Evolutionary conservation across 2,113 vertebrate species (phyloP).

Genomic region (Thalassarche chlororhynchos): DNA sequence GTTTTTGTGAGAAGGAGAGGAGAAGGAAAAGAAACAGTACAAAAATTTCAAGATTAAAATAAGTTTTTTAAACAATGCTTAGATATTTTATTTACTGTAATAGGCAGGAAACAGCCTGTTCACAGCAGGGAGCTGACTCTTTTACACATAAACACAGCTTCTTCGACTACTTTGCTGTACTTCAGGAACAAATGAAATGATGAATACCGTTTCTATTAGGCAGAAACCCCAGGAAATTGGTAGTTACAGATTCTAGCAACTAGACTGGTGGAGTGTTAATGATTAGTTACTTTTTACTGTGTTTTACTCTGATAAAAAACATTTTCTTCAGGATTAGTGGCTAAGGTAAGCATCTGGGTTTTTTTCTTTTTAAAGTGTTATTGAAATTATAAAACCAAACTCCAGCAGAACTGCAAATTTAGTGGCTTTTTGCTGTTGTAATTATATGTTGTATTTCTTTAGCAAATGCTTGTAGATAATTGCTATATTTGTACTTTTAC

Average conservation of each 20-base stretch:
- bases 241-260: background rate
- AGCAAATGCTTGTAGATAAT: conserved; percentile 41
- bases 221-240: background rate
- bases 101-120: background rate
- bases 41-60: background rate
- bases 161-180: background rate
- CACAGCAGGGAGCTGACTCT: background rate
- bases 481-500: conserved; percentile 23
- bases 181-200: conserved; percentile 4
- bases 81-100: background rate
- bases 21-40: background rate
- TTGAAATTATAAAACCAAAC: conserved; percentile 32
- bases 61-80: background rate
- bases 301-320: background rate
- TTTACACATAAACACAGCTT: conserved; percentile 10
- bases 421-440: conserved; percentile 42
- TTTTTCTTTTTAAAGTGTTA: conserved; percentile 11
- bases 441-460: conserved; percentile 54
- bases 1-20: background rate
- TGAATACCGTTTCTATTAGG: background rate
- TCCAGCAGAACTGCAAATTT: conserved; percentile 25
- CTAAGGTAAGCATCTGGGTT: conserved; percentile 1
- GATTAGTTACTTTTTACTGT: conserved; percentile 22
- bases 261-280: conserved; percentile 11
- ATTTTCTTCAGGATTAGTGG: background rate